A percentile compares a stretch with the other conserved stretches of the same genome.
Conservation (phyloP, 2,113 vertebrate species). For the Ochotona princeps region DNA sequence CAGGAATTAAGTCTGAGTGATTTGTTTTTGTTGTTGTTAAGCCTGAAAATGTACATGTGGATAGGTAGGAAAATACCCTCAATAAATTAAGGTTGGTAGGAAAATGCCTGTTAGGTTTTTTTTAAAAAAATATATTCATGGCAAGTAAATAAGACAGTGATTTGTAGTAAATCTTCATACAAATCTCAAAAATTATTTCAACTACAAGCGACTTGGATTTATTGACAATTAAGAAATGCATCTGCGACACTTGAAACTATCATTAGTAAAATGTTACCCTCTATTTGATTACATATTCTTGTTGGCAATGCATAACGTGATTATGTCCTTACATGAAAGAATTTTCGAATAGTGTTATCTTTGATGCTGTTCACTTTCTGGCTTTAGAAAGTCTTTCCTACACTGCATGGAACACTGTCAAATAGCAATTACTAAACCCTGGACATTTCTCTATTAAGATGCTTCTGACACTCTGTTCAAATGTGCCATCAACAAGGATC, state of each 20-base stretch:
- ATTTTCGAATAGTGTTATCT: conserved; percentile 17
- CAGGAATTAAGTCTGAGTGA: not conserved
- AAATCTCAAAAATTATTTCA: conserved; percentile 39
- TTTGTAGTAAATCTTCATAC: conserved; percentile 19
- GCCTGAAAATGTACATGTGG: not conserved
- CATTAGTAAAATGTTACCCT: conserved; percentile 35
- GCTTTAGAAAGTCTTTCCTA: not conserved
- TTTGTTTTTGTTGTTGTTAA: no score
- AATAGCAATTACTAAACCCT: not conserved
- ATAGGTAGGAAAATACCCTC: not conserved
- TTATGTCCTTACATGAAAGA: conserved; percentile 10
- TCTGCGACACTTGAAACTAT: conserved; percentile 32
- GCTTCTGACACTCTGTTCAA: conserved; percentile 29
- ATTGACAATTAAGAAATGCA: conserved; percentile 41
- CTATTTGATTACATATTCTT: conserved; percentile 13
- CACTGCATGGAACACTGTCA: not conserved
- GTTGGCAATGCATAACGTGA: not conserved
- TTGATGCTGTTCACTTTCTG: conserved; percentile 33
- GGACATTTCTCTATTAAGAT: conserved; percentile 52
- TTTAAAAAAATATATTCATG: not conserved
- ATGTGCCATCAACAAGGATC: conserved; percentile 57
- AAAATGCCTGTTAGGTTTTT: not conserved
- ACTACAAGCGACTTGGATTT: not conserved
- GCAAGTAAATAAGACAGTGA: conserved; percentile 16
- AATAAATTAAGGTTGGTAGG: not conserved